Evolutionary conservation across 2,113 vertebrate species (phyloP), one percentile per base, ranked within the genome.

Genomic region (Pogona vitticeps): DNA sequence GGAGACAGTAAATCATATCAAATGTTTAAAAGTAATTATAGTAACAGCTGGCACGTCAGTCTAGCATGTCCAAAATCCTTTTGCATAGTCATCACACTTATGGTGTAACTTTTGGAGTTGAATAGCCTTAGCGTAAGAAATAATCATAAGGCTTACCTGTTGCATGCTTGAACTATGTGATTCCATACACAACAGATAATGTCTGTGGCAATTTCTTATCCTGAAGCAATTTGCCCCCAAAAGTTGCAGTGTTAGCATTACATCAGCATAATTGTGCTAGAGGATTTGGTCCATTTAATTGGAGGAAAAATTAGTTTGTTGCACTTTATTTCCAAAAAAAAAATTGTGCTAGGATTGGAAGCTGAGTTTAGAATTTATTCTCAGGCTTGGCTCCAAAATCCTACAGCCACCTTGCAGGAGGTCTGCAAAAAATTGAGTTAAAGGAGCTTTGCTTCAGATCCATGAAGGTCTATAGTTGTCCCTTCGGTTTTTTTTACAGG

Each of bases 401-500:
- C n/a, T n/a, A n/a, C n/a, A 59, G 38, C 70, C 14, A 10, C 52
- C 1, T 75, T 61, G 33, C 3, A 31, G 33, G 61, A 13, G 20
- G 26, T 75, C 59, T 75, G 46, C 6, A n/a, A 75, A 63, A 52
- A 28, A 18, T 4, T n/a, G 14, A 14, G 15, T 31, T 42, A 75
- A 40, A 23, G 26, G 28, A 42, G 21, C 15, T n/a, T 42, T 72
- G 12, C 89, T 92, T 88, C 92, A 85, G 81, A 76, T 81, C 82
- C 61, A 83, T 46, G 76, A 84, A 70, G 52, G 0, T 0, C 76
- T 65, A 82, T 92, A 85, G 70, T 88, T 90, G 88, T 93, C 88
- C 72, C 79, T 61, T 84, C 89, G 88, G 76, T 85, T 89, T 88
- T 94, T 94, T 86, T 90, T 90, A 89, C 18, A 79, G 61, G 82